A percentile compares a stretch with the other conserved stretches of the same genome.
Evolutionary conservation across 2,113 vertebrate genomes (phyloP).

Genomic region (Stegostoma tigrinum): DNA sequence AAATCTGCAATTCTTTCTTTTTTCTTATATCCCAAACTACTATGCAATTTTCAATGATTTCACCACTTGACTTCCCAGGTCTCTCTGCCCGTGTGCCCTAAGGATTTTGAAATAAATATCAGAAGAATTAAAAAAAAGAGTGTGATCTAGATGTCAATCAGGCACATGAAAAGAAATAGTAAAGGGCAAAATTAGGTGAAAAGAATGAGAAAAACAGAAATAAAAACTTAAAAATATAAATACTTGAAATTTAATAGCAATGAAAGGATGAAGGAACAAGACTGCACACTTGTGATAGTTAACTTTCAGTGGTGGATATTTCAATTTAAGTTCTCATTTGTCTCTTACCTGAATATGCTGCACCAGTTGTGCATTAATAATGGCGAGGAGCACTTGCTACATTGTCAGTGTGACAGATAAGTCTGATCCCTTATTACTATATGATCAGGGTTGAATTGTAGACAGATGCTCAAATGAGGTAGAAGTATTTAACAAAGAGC

Average conservation of each 20-base stretch:
- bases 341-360: neutral
- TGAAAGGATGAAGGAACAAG: too few relatives aligned
- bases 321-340: neutral
- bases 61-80: neutral
- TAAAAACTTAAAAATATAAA: too few relatives aligned
- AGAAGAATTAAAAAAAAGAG: neutral
- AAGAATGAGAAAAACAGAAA: too few relatives aligned
- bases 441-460: neutral
- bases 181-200: too few relatives aligned
- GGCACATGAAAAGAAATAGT: too few relatives aligned
- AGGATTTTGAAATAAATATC: neutral
- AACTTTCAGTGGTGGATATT: neutral
- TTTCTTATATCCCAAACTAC: neutral
- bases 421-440: neutral
- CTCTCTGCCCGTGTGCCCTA: neutral
- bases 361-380: neutral
- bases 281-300: too few relatives aligned
- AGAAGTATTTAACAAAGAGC: neutral
- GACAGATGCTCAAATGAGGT: neutral
- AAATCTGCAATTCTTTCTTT: too few relatives aligned
- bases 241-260: too few relatives aligned
- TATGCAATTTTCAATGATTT: neutral
- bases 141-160: neutral
- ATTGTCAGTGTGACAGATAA: neutral
- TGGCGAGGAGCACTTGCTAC: neutral